Percentiles rank a stretch among this genome's conserved stretches.
These are phyloP conservation scores for Forbesichthys agassizii DNA, from an alignment of 2,113 vertebrate species.

Conservation along the genomic window DNA sequence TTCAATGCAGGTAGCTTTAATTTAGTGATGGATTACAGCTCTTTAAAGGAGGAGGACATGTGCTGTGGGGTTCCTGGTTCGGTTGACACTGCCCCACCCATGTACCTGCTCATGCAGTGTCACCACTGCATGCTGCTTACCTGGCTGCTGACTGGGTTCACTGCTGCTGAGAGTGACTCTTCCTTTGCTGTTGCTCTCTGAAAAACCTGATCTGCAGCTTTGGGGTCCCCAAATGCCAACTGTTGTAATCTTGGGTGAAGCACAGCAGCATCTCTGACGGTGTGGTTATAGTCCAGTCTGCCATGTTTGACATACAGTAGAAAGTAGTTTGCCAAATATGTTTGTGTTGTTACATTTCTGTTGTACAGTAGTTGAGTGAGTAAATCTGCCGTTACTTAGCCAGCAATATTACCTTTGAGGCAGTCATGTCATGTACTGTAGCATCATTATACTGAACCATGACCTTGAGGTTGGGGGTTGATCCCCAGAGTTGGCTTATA, in stretches of 20 bases:
- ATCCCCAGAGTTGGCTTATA: too few relatives aligned
- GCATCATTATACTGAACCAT: too few relatives aligned
- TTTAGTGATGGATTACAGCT: too few relatives aligned
- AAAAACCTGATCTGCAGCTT: conserved; percentile 19
- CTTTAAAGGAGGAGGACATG: too few relatives aligned
- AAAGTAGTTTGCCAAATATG: not conserved
- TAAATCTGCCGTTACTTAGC: conserved; percentile 36
- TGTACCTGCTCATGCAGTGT: too few relatives aligned
- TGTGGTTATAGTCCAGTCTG: conserved; percentile 12
- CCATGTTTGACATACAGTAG: conserved; percentile 17
- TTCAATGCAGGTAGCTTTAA: too few relatives aligned
- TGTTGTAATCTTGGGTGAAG: conserved; percentile 17
- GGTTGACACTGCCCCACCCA: too few relatives aligned
- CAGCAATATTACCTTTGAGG: conserved; percentile 33
- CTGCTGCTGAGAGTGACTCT: conserved; percentile 3
- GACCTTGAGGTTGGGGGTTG: too few relatives aligned
- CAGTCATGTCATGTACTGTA: conserved; percentile 18
- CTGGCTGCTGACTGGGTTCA: conserved; percentile 3
- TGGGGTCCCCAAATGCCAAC: not conserved
- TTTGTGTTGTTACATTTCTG: conserved; percentile 8
- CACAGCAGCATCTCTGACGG: conserved; percentile 7
- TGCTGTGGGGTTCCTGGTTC: too few relatives aligned
- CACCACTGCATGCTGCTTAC: not conserved
- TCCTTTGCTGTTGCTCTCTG: conserved; percentile 19
- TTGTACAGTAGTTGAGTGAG: not conserved